These are phyloP conservation scores for Xylota segnis DNA, from an alignment of 2,888 invertebrate species.

Conservation along the genomic window DNA sequence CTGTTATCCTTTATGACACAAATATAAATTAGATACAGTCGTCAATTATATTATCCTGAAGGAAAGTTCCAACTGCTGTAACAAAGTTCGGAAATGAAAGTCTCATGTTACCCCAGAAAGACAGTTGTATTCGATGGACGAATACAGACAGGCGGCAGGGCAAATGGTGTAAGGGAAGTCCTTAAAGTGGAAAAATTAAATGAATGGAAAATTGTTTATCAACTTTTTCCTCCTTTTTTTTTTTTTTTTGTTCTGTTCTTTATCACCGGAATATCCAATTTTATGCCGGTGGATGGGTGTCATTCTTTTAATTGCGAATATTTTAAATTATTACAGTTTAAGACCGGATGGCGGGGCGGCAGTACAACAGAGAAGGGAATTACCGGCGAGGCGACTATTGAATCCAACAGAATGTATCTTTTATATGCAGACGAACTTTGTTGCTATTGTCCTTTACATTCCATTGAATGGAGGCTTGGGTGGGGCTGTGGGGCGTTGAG, in stretches of 20 bases:
- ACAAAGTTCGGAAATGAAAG: constrained; percentile 52
- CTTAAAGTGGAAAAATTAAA: constrained; percentile 30
- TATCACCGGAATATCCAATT: constrained; percentile 63
- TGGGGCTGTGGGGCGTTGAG: background rate
- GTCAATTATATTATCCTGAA: constrained; percentile 63
- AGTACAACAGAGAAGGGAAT: background rate
- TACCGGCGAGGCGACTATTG: constrained; percentile 29
- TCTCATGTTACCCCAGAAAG: constrained; percentile 27
- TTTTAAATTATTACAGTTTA: constrained; percentile 41
- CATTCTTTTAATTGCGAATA: constrained; percentile 56
- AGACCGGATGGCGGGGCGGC: background rate
- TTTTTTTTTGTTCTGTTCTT: too few species aligned
- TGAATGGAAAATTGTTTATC: constrained; percentile 58
- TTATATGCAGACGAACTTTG: constrained; percentile 33
- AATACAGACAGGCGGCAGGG: background rate
- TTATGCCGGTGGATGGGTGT: constrained; percentile 29
- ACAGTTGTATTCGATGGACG: background rate
- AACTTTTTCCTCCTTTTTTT: constrained; percentile 46
- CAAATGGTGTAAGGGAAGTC: background rate
- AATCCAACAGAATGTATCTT: constrained; percentile 50
- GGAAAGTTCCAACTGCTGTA: constrained; percentile 42
- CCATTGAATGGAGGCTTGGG: too few species aligned
- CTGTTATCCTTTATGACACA: constrained; percentile 63
- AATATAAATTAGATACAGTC: constrained; percentile 68
- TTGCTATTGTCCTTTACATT: constrained; percentile 30